Conservation (phyloP, 2,797 vertebrate species). For the Rachycentron canadum region DNA sequence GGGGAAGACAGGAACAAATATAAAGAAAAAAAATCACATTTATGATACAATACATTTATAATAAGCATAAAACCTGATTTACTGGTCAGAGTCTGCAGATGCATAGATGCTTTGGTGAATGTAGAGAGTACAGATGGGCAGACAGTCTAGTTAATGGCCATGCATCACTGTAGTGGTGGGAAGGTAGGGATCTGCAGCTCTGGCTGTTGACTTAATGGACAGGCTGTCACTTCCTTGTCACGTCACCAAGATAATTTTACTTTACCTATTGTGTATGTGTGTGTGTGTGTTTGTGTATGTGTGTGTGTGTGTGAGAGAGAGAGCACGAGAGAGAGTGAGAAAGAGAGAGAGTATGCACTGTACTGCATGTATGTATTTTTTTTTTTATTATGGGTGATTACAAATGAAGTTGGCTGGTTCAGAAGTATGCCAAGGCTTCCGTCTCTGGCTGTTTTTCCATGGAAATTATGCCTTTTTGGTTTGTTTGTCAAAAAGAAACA, state of each 20-base stretch:
- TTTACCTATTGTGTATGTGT: constrained; percentile 48
- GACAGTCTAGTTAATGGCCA: constrained; percentile 71
- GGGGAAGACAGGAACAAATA: not conserved
- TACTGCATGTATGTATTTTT: constrained; percentile 20
- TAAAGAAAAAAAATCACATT: constrained; percentile 11
- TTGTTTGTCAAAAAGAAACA: constrained; percentile 33
- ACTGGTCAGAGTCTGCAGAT: constrained; percentile 24
- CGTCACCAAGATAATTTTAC: constrained; percentile 69
- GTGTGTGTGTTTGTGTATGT: constrained; percentile 36
- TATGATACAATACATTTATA: constrained; percentile 11
- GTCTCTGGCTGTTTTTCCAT: constrained; percentile 28
- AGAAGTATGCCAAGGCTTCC: constrained; percentile 36
- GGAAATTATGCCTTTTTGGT: constrained; percentile 19
- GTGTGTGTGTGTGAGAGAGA: not conserved
- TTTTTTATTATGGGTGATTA: constrained; percentile 26
- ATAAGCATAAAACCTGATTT: constrained; percentile 12
- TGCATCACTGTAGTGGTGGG: constrained; percentile 48
- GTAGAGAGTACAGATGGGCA: constrained; percentile 50
- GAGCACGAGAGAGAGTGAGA: no score
- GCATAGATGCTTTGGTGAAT: constrained; percentile 48
- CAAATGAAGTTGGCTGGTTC: constrained; percentile 34
- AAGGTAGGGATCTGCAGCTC: constrained; percentile 53
- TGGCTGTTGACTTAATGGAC: constrained; percentile 72
- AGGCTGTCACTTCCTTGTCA: constrained; percentile 74
- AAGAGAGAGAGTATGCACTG: not conserved